Conservation (phyloP, 2,888 invertebrate species). For the Ametastegia equiseti region DNA sequence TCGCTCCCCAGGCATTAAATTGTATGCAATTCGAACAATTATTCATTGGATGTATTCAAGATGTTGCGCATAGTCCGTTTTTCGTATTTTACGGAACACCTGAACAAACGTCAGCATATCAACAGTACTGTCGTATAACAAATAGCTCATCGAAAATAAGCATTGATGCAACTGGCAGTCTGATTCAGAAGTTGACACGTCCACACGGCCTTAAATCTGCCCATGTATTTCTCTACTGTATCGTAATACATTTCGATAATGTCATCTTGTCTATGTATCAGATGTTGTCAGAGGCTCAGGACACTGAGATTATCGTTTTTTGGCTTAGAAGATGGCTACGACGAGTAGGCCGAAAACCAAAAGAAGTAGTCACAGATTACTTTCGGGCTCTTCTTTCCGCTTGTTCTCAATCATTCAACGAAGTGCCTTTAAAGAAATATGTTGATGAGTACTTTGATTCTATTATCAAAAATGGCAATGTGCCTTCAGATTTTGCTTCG, state of each 20-base stretch:
- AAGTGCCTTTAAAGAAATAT: background rate
- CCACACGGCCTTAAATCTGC: background rate
- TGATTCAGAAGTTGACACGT: background rate
- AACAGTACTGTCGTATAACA: background rate
- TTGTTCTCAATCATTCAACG: background rate
- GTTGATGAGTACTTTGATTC: background rate
- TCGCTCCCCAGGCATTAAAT: background rate
- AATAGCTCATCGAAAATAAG: background rate
- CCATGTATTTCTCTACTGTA: background rate
- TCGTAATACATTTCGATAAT: background rate
- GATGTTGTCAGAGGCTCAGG: constrained; percentile 2
- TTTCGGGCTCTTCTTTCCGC: background rate
- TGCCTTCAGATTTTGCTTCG: background rate
- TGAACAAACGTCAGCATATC: background rate
- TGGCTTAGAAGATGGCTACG: constrained; percentile 1
- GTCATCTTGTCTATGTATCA: background rate
- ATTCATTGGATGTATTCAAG: background rate
- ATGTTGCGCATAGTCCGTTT: background rate
- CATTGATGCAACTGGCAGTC: constrained; percentile 1
- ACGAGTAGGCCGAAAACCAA: background rate
- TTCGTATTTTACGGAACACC: background rate
- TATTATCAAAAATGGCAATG: background rate
- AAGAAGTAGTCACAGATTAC: background rate
- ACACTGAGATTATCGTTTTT: background rate
- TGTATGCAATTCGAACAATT: background rate